Percentiles rank a stretch among this genome's conserved stretches.
Evolutionary conservation across 2,888 invertebrate genomes (phyloP).

Genomic region (Eurytoma adleriae): DNA sequence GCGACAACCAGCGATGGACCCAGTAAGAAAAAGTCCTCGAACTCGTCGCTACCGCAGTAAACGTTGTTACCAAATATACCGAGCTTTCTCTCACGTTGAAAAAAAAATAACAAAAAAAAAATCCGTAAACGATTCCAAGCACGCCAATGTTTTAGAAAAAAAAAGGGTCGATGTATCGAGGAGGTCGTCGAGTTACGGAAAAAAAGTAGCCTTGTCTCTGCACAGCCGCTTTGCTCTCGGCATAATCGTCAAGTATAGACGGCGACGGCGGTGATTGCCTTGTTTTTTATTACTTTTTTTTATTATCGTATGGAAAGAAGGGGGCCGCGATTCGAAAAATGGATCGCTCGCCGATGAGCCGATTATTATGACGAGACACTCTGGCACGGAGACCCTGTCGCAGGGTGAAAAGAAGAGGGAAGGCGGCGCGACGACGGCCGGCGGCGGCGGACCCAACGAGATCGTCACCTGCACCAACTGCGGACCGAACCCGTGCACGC

Average conservation of each 20-base stretch:
- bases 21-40: not conserved
- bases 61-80: not conserved
- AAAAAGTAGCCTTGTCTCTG: conserved; percentile 13
- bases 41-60: not conserved
- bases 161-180: not conserved
- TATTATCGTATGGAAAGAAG: not conserved
- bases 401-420: conserved; percentile 93
- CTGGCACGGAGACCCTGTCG: conserved; percentile 74
- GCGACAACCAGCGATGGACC: not conserved
- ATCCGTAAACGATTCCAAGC: conserved; percentile 15
- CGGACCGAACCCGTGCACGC: conserved; percentile 89
- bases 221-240: conserved; percentile 48
- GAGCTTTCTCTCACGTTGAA: conserved; percentile 6
- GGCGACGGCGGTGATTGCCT: not conserved
- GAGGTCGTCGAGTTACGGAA: not conserved
- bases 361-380: conserved; percentile 63
- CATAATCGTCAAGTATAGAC: conserved; percentile 17
- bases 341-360: conserved; percentile 64
- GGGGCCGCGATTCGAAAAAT: conserved; percentile 61
- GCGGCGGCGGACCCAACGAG: conserved; percentile 82
- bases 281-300: too few species aligned
- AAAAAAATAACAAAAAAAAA: not conserved
- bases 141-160: conserved; percentile 3
- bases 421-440: conserved; percentile 76
- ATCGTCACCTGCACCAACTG: conserved; percentile 91